Percentiles rank a stretch among this genome's conserved stretches.
Evolutionary conservation across 1,140 invertebrate species (phyloP).

Genomic region (Himalopsyche phryganea): DNA sequence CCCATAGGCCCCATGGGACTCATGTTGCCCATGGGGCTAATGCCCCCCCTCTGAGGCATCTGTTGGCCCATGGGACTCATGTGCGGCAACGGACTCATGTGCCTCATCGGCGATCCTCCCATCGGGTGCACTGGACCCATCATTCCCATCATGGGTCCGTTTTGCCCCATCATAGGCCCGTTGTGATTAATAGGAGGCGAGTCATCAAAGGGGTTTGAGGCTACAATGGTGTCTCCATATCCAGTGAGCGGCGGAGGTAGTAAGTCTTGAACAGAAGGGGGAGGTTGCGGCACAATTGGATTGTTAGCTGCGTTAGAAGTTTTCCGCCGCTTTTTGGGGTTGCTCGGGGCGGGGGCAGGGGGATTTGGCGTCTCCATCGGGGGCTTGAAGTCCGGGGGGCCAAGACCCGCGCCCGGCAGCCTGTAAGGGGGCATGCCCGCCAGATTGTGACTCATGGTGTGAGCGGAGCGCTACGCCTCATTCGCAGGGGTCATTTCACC

Average conservation of each 20-base stretch:
- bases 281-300: slow-evolving; percentile 55
- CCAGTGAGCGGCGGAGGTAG: slow-evolving; percentile 78
- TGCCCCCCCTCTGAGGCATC: slow-evolving; percentile 59
- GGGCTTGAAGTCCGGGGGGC: slow-evolving; percentile 61
- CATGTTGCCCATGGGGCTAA: slow-evolving; percentile 67
- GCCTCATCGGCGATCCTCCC: slow-evolving; percentile 65
- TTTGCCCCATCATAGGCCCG: slow-evolving; percentile 61
- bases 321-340: slow-evolving; percentile 67
- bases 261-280: slow-evolving; percentile 69
- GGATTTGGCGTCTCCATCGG: slow-evolving; percentile 56
- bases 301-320: slow-evolving; percentile 60
- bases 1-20: slow-evolving; percentile 58
- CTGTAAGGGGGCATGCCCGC: slow-evolving; percentile 65
- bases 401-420: slow-evolving; percentile 61
- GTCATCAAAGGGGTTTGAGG: slow-evolving; percentile 94
- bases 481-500: slow-evolving; percentile 19
- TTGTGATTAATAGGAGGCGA: slow-evolving; percentile 65
- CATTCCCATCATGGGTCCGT: slow-evolving; percentile 54
- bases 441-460: slow-evolving; percentile 63
- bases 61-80: slow-evolving; percentile 68
- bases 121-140: slow-evolving; percentile 60
- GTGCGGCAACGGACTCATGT: slow-evolving; percentile 65
- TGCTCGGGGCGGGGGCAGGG: slow-evolving; percentile 58
- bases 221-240: slow-evolving; percentile 90
- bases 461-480: slow-evolving; percentile 6